These are phyloP conservation scores for Scortum barcoo DNA, from an alignment of 2,113 vertebrate genomes.

Conservation along the genomic window DNA sequence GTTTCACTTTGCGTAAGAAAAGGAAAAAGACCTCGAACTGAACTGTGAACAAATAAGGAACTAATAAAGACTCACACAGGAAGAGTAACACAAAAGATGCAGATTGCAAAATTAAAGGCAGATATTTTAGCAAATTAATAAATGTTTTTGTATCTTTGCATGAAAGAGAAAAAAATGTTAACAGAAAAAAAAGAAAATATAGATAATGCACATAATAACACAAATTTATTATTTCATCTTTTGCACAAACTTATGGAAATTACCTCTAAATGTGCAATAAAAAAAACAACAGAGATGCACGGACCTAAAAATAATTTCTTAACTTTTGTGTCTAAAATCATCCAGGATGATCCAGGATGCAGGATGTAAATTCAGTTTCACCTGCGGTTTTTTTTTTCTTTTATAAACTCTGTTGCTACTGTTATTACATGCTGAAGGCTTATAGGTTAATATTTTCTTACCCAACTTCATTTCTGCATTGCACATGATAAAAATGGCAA, in stretches of 20 bases:
- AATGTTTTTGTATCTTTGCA: neutral
- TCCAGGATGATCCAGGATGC: too few species aligned
- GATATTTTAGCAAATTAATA: neutral
- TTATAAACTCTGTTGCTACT: too few species aligned
- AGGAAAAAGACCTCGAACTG: neutral
- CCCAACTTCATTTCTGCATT: too few species aligned
- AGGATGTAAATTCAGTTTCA: too few species aligned
- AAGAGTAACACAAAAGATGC: neutral
- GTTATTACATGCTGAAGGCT: too few species aligned
- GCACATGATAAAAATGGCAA: neutral
- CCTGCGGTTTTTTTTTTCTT: too few species aligned
- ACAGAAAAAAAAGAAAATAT: neutral
- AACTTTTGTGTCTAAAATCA: too few species aligned
- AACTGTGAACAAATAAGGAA: neutral
- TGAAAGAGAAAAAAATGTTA: neutral
- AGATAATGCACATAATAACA: neutral
- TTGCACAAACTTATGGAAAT: neutral
- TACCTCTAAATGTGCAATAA: too few species aligned
- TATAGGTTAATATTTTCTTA: too few species aligned
- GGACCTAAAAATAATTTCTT: too few species aligned
- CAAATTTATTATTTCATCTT: neutral
- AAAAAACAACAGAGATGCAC: too few species aligned
- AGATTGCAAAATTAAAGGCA: neutral
- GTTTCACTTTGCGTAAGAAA: neutral
- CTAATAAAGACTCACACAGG: neutral